Conservation (phyloP, 1,140 invertebrate species). For the Diorhabda elongata region DNA sequence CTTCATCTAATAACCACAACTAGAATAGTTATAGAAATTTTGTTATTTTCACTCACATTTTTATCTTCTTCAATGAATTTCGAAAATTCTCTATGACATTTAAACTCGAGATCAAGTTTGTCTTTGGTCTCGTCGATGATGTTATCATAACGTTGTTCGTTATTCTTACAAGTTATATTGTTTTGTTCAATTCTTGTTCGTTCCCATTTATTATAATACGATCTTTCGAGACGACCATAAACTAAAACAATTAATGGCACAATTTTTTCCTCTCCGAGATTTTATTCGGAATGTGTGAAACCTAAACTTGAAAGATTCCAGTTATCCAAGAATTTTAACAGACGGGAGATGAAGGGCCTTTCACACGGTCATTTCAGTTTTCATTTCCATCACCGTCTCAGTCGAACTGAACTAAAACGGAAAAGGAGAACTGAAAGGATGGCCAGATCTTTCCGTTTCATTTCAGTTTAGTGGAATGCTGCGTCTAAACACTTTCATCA, state of each 20-base stretch:
- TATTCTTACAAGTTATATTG: constrained; percentile 20
- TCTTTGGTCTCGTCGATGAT: constrained; percentile 18
- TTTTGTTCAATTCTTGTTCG: constrained; percentile 27
- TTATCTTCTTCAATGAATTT: constrained; percentile 24
- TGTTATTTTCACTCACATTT: constrained; percentile 6
- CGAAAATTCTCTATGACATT: constrained; percentile 21
- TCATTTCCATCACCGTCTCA: neutral
- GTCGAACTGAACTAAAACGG: no score
- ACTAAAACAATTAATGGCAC: constrained; percentile 9
- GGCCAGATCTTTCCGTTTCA: neutral
- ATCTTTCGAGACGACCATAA: constrained; percentile 5
- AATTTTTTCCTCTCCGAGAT: neutral
- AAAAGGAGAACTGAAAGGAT: no score
- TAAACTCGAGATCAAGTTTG: constrained; percentile 22
- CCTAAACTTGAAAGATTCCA: neutral
- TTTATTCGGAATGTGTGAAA: neutral
- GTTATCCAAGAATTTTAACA: neutral
- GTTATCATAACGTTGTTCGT: constrained; percentile 14
- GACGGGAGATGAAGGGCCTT: neutral
- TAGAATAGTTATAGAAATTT: no score
- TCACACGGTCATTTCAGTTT: neutral
- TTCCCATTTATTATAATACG: constrained; percentile 26
- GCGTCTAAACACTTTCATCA: no score
- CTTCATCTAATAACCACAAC: no score
- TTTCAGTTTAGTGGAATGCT: neutral